phyloP scores from a whole-genome alignment of 2,888 invertebrate genomes.

The Smittia aterrima region DNA sequence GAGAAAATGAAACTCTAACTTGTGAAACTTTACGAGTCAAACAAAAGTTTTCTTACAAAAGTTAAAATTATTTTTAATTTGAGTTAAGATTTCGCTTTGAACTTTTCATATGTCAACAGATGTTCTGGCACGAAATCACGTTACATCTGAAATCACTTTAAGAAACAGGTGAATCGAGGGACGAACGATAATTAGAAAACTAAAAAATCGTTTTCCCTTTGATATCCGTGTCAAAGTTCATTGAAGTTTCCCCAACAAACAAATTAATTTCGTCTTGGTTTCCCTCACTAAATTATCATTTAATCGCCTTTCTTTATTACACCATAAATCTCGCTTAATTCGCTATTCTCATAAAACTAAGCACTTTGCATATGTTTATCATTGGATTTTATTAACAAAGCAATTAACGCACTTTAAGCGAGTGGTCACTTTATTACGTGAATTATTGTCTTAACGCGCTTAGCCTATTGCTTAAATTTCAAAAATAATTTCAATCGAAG shows the following conservation, averaged over 20 bases:
- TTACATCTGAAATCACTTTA: background rate
- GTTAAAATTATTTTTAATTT: background rate
- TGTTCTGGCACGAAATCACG: background rate
- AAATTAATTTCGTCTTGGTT: too few species aligned
- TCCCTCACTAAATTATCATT: background rate
- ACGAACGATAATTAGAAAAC: background rate
- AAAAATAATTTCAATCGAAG: background rate
- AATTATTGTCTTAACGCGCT: background rate
- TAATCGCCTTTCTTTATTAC: background rate
- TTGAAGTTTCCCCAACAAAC: too few species aligned
- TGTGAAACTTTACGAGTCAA: too few species aligned
- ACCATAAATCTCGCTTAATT: slow-evolving; percentile 13
- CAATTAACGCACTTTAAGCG: slow-evolving; percentile 15
- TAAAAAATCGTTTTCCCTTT: too few species aligned
- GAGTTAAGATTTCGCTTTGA: background rate
- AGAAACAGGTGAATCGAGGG: background rate
- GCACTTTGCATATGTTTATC: slow-evolving; percentile 4
- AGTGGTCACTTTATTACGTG: slow-evolving; percentile 11
- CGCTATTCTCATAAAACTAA: background rate
- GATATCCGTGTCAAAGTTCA: too few species aligned
- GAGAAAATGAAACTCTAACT: too few species aligned
- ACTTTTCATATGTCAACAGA: background rate
- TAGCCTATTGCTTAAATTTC: too few species aligned
- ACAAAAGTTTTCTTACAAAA: too few species aligned
- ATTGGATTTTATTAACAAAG: background rate